Base-by-base conservation (phyloP, 2,888 invertebrate genomes). In the Melieria omissa region DNA sequence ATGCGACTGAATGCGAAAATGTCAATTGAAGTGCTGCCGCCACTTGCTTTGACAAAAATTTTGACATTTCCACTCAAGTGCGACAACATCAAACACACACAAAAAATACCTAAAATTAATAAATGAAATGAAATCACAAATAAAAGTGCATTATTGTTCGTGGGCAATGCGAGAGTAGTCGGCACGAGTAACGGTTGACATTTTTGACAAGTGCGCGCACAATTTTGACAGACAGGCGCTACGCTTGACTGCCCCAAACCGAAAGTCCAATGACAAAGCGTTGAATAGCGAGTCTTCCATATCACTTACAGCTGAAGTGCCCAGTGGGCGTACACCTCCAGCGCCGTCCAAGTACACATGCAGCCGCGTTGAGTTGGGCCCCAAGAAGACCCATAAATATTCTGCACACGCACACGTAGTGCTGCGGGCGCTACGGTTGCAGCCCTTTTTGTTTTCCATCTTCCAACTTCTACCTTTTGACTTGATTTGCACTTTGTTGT, bases 11-110 rank as follows among this genome's bases (percentile, higher is more conserved):
- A 60, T 44, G 29, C 29, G 70, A 74, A 79, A 75, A 76, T 82
- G 81, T 81, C 82, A 83, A 73, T 79, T 82, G 76, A 78, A 83
- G 82, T 77, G 80, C 74, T 41, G 63, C 52, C 47, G 60, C 74
- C 64, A 74, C 75, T 77, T 81, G 74, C 76, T 78, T 77, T 78
- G 76, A 73, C 76, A 73, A 72, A 49, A 69, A 12, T 73, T 73
- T 74, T 74, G 72, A 74, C 74, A 75, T 68, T 69, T 75, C 45
- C 65, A 58, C 52, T 70, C 73, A 46, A 73, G 70, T 73, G 65
- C 49, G 14, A 9, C 61, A 14, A 52, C 65, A 70, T 70, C 63
- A 65, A 69, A 73, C 57, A 65, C 52, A 42, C 45, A 41, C 65
- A 65, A 65, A 67, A 67, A 66, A 66, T 61, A 41, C 49, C 46